These are phyloP conservation scores for Hippasteria phrygiana DNA, from an alignment of 53 echinoderm and acorn worm species.

Conservation along the genomic window DNA sequence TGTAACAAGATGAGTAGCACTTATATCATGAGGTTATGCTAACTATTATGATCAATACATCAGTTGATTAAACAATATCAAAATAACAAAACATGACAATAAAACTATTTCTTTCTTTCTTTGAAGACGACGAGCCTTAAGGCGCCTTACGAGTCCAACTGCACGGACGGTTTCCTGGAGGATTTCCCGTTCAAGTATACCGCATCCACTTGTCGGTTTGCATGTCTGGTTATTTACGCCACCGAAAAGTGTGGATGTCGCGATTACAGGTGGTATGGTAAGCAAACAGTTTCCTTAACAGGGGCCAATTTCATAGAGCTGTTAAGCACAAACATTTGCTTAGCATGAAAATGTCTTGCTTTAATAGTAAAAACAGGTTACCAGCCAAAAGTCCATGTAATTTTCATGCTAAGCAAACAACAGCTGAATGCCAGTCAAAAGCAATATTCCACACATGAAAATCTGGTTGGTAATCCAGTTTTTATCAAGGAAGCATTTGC, in stretches of 20 bases:
- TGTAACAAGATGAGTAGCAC: too few relatives aligned
- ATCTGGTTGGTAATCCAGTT: too few relatives aligned
- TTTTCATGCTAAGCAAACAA: too few relatives aligned
- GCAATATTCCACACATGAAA: too few relatives aligned
- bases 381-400: too few relatives aligned
- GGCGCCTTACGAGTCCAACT: slow-evolving; percentile 53
- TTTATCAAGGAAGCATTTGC: too few relatives aligned
- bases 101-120: background rate
- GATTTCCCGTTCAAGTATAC: slow-evolving; percentile 47
- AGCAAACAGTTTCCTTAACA: background rate
- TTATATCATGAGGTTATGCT: background rate
- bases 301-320: background rate
- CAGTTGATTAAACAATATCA: background rate
- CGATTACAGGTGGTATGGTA: slow-evolving; percentile 65
- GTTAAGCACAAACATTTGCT: background rate
- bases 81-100: background rate
- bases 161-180: slow-evolving; percentile 26
- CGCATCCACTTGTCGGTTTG: slow-evolving; percentile 20
- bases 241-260: slow-evolving; percentile 57
- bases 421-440: too few relatives aligned
- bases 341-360: too few relatives aligned
- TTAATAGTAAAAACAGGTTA: too few relatives aligned
- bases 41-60: too few relatives aligned
- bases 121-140: slow-evolving; percentile 36
- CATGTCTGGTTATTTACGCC: slow-evolving; percentile 32